phyloP scores from a whole-genome alignment of 2,113 vertebrate species.

The Rhagologus leucostigma region DNA sequence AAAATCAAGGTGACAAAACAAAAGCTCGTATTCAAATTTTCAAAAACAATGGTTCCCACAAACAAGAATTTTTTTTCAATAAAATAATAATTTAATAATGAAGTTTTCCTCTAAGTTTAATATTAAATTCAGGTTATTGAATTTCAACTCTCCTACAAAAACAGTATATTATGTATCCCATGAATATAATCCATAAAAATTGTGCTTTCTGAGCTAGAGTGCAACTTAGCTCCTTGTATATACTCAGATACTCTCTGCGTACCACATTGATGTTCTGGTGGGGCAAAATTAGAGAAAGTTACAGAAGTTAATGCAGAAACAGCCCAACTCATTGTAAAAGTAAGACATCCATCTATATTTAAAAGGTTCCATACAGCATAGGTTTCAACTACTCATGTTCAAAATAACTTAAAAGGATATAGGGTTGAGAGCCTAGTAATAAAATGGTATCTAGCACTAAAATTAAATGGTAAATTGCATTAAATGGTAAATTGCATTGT shows the following conservation, averaged over 20 bases:
- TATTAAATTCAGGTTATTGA: neutral
- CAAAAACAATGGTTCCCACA: neutral
- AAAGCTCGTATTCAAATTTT: neutral
- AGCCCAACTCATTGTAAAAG: neutral
- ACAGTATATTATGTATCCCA: fast-evolving
- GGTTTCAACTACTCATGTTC: neutral
- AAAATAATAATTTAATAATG: neutral
- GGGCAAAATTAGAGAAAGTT: neutral
- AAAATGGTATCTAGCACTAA: neutral
- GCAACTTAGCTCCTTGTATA: neutral
- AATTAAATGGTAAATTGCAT: neutral
- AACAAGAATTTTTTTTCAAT: neutral
- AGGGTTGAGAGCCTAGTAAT: neutral
- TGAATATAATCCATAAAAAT: neutral
- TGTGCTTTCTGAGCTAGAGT: neutral
- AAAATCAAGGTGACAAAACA: neutral
- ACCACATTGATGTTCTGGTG: neutral
- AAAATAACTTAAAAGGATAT: neutral
- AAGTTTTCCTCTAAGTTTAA: neutral
- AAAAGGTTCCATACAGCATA: neutral
- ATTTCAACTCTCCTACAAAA: neutral
- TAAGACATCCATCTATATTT: neutral
- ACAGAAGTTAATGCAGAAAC: neutral
- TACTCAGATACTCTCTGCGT: neutral
- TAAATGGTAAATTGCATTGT: neutral